Evolutionary conservation across 1,140 invertebrate genomes (phyloP), one percentile per base, ranked within the genome.

Genomic region (Episyrphus balteatus): DNA sequence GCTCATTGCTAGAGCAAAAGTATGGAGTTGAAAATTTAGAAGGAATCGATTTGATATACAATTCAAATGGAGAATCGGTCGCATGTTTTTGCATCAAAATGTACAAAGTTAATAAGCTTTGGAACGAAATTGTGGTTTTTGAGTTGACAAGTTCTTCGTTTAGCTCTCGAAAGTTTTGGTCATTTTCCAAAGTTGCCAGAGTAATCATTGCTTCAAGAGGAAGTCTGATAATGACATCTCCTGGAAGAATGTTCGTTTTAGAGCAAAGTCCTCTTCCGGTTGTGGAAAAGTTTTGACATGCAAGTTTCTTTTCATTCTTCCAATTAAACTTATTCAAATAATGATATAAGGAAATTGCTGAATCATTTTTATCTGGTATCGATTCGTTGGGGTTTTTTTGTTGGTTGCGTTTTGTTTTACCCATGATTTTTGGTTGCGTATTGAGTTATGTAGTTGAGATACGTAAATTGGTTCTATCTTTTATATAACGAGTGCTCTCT

Each of bases 21-120:
- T 70, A 71, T 52, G 81, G 63, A 60, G 61, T 59, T 38, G 73
- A 73, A 53, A 77, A 78, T 33, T 50, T 55, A 5, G 47, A 40
- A 1, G 83, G 83, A 32, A 86, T 57, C 18, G 72, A 73, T 18
- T 73, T 61, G 34, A 86, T 59, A 54, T 85, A 86, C 13, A 62
- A 45, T 50, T 66, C 53, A 66, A 69, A 73, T 32, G 51, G 47
- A 1, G 75, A 76, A 2, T 54, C 43, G 6, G 50, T 53, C 43
- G 75, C 62, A 52, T 76, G 72, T 34, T 59, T 65, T 54, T 77
- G 72, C 42, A 71, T 70, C 45, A 78, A 55, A 13, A 86, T 53
- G 62, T 82, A 85, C n/a, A 76, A 55, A n/a, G 78, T 66, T 19
- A 86, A 53, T 2, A 79, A 49, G 32, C 72, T 70, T 46, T 79